Evolutionary conservation across 2,113 vertebrate species (phyloP), one percentile per base, ranked within the genome.

Genomic region (Sula dactylatra): DNA sequence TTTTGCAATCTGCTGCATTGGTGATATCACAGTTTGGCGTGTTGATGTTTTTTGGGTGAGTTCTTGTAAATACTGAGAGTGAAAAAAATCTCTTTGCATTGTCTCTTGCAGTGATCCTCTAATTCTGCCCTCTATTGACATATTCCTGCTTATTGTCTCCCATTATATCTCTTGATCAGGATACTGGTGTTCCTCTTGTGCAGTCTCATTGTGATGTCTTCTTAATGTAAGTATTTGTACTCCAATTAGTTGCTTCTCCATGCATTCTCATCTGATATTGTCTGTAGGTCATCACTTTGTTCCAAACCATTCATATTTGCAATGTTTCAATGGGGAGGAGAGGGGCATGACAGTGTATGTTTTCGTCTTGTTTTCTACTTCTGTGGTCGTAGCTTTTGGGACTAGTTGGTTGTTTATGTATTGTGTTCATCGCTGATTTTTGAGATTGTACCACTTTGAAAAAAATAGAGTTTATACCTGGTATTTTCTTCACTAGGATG

Each of bases 91-190:
- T 94, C 69, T 94, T 62, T 95, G 49, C 95, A 72, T 95, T 97
- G 93, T 95, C 69, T 81, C 61, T 97, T 95, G 44, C 91, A 91
- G 77, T 6, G 31, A 70, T 90, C 79, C 92, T 77, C 64, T 81
- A 85, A 56, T 90, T 96, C 93, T 97, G 42, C 71, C 77, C 89
- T 94, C 94, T 96, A 84, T 78, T 96, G 87, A 86, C 73, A 84
- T 92, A 76, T 94, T 94, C 78, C 86, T 97, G 88, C 67, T 96
- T 93, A 92, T 94, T 97, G 82, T 94, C 91, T 96, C 95, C 90
- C 94, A 93, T 89, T 97, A 67, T 96, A 97, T 96, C 91, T 96
- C 93, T 97, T 97, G 76, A 69, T 98, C 91, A 95, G 86, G 72
- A 54, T 89, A 94, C 80, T 90, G 93, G 32, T 97, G 84, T 96